A percentile compares a stretch with the other conserved stretches of the same genome.
phyloP scores from a whole-genome alignment of 1,140 invertebrate genomes.

The Druon quercuslanigerum region DNA sequence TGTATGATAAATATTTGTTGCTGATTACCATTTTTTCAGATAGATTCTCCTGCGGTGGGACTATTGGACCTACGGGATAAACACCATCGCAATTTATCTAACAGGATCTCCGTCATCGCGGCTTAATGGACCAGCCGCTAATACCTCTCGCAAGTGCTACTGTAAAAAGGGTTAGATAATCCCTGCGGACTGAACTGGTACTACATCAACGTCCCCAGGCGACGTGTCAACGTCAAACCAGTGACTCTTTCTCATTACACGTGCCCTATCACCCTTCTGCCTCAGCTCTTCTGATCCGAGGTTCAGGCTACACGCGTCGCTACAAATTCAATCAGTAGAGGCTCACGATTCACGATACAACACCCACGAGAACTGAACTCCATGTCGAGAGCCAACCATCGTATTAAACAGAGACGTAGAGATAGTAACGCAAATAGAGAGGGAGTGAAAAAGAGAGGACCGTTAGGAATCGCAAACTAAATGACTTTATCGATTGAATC shows the following conservation, averaged over 20 bases:
- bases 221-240: constrained; percentile 53
- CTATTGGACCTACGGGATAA: neutral
- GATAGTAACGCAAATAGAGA: constrained; percentile 11
- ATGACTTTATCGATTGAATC: constrained; percentile 16
- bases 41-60: neutral
- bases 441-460: neutral
- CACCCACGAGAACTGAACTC: constrained; percentile 61
- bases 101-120: neutral
- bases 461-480: neutral
- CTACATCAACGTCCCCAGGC: constrained; percentile 57
- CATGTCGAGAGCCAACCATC: constrained; percentile 39
- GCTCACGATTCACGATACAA: constrained; percentile 49
- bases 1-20: too few relatives aligned
- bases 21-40: too few relatives aligned
- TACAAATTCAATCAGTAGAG: constrained; percentile 64
- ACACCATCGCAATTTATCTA: neutral
- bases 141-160: constrained; percentile 17
- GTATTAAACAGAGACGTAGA: constrained; percentile 47
- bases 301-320: constrained; percentile 45
- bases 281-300: constrained; percentile 38
- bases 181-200: constrained; percentile 42
- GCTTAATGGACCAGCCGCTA: constrained; percentile 34
- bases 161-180: constrained; percentile 51
- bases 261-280: constrained; percentile 41
- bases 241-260: constrained; percentile 56